Evolutionary conservation across 1,140 invertebrate species (phyloP).

Genomic region (Caenorhabditis inopinata): DNA sequence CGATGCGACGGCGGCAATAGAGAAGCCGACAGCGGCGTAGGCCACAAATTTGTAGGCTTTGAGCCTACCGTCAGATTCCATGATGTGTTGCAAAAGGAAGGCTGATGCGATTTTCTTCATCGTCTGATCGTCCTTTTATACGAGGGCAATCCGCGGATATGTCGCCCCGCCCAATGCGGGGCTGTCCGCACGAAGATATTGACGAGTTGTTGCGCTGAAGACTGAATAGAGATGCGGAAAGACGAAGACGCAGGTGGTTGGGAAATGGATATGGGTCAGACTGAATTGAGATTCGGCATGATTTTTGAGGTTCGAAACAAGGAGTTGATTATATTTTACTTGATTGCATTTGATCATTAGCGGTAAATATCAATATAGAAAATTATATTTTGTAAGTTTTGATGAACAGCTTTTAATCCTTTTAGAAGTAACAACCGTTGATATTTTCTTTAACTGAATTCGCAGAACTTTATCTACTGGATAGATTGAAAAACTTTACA

Average conservation of each 20-base stretch:
- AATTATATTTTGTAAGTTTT: neutral
- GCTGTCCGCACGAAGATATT: slow-evolving; percentile 20
- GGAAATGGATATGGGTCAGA: slow-evolving; percentile 22
- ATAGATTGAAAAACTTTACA: no score
- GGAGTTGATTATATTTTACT: neutral
- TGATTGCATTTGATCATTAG: neutral
- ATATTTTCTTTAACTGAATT: neutral
- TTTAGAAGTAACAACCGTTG: no score
- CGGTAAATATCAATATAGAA: neutral
- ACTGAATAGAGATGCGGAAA: slow-evolving; percentile 10
- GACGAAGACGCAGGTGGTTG: neutral
- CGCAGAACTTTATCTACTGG: neutral
- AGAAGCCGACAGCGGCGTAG: slow-evolving; percentile 46
- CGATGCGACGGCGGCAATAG: slow-evolving; percentile 45
- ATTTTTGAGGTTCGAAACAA: slow-evolving; percentile 28
- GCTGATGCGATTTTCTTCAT: slow-evolving; percentile 28
- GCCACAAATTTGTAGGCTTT: slow-evolving; percentile 50
- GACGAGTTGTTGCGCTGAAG: neutral
- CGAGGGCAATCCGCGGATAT: neutral
- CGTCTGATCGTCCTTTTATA: slow-evolving; percentile 28
- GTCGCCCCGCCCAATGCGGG: slow-evolving; percentile 23
- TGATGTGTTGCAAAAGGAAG: slow-evolving; percentile 35
- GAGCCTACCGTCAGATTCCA: slow-evolving; percentile 46
- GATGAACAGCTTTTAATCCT: neutral
- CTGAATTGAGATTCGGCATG: slow-evolving; percentile 14